Conservation (phyloP, 2,888 invertebrate species). For the Hemicrepidius hirtus region DNA sequence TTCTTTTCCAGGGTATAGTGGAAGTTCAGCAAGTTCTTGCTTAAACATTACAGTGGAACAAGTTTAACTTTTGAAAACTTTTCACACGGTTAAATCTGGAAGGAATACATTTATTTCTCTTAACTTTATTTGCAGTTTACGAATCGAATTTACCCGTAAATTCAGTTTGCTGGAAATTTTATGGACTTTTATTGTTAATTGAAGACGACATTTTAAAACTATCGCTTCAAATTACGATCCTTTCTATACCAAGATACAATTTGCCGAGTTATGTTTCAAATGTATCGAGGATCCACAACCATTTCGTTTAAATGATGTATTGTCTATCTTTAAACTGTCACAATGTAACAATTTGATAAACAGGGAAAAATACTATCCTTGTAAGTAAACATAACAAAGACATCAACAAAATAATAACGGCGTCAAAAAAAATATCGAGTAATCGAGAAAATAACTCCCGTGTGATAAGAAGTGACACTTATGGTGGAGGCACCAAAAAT, state of each 20-base stretch:
- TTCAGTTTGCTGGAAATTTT: conserved; percentile 7
- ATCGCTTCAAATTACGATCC: not conserved
- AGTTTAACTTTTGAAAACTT: conserved; percentile 25
- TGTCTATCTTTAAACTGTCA: not conserved
- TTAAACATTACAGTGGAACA: conserved; percentile 31
- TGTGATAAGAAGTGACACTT: no score
- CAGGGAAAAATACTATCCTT: no score
- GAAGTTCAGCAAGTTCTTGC: conserved; percentile 27
- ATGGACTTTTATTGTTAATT: conserved; percentile 19
- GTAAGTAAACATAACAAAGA: no score
- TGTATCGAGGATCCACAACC: not conserved
- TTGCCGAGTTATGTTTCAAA: not conserved
- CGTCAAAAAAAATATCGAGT: no score
- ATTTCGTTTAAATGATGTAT: not conserved
- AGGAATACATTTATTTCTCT: conserved; percentile 34
- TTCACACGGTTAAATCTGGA: conserved; percentile 32
- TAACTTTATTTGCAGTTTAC: conserved; percentile 33
- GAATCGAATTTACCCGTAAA: conserved; percentile 1
- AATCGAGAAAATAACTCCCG: no score
- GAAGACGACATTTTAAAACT: conserved; percentile 1
- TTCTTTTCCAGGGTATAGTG: conserved; percentile 23
- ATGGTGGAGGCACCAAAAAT: no score
- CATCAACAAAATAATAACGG: no score
- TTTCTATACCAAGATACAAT: not conserved
- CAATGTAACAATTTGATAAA: no score